Evolutionary conservation across 2,888 invertebrate genomes (phyloP).

Genomic region (Drosophila niveifrons): DNA sequence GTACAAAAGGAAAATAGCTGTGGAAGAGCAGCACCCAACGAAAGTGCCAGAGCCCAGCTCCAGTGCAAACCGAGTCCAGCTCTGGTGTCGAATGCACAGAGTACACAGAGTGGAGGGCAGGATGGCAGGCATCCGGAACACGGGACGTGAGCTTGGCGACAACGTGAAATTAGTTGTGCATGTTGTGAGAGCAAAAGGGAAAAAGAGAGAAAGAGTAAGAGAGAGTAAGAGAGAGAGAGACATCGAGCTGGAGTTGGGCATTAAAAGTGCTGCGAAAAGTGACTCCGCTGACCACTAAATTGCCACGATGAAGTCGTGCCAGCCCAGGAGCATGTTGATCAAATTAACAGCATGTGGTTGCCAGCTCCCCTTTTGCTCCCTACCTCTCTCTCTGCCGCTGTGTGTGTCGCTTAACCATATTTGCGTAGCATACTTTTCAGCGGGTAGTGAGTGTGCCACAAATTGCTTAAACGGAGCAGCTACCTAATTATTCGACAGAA

Average conservation of each 20-base stretch:
- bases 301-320: constrained; percentile 63
- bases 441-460: constrained; percentile 29
- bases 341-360: constrained; percentile 76
- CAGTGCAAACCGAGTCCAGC: constrained; percentile 46
- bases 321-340: constrained; percentile 66
- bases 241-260: constrained; percentile 12
- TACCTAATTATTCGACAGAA: constrained; percentile 63
- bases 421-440: constrained; percentile 57
- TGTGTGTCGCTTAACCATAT: constrained; percentile 1
- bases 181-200: constrained; percentile 47
- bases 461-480: constrained; percentile 50
- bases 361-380: background rate
- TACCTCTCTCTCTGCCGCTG: background rate
- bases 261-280: constrained; percentile 43
- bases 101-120: constrained; percentile 15
- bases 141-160: constrained; percentile 63
- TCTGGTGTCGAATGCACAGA: constrained; percentile 51
- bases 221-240: constrained; percentile 28
- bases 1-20: constrained; percentile 11
- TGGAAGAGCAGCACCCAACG: constrained; percentile 14
- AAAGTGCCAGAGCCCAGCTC: background rate
- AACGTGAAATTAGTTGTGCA: constrained; percentile 76
- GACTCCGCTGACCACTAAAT: constrained; percentile 67
- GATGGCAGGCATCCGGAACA: constrained; percentile 33
- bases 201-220: constrained; percentile 28